A percentile compares a stretch with the other conserved stretches of the same genome.
Conservation (phyloP, 2,888 invertebrate genomes). For the Drosophila paucipuncta region DNA sequence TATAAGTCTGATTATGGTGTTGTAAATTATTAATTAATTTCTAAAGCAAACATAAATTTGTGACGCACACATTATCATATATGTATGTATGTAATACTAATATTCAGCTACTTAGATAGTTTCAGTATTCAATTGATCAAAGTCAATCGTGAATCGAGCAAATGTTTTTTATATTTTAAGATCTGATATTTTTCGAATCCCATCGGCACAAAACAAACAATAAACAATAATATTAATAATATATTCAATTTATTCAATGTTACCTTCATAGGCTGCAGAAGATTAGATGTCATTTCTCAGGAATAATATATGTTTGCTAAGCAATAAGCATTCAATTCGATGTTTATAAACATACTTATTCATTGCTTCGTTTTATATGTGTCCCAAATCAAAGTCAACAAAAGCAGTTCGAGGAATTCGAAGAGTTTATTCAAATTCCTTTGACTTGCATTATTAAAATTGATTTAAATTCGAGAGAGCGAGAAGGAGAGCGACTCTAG, state of each 20-base stretch:
- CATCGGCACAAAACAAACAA: not conserved
- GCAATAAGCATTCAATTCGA: not conserved
- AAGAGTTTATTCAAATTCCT: conserved; percentile 16
- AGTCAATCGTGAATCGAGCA: too few species aligned
- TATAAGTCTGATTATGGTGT: not conserved
- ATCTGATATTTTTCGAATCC: not conserved
- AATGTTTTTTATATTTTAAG: not conserved
- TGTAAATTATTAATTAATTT: not conserved
- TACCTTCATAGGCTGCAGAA: not conserved
- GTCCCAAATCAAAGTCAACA: conserved; percentile 22
- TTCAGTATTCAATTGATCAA: too few species aligned
- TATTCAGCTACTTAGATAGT: too few species aligned
- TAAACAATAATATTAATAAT: not conserved
- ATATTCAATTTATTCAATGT: not conserved
- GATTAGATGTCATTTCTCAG: not conserved
- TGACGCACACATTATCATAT: not conserved
- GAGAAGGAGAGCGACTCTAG: not conserved
- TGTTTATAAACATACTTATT: too few species aligned
- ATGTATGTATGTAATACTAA: too few species aligned
- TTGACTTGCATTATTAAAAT: conserved; percentile 28
- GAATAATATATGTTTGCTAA: not conserved
- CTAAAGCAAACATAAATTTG: not conserved
- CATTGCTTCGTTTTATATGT: not conserved
- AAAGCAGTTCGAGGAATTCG: conserved; percentile 3
- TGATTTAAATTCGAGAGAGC: conserved; percentile 20